Conservation (phyloP, 2,797 vertebrate genomes). For the Pitangus sulphuratus region DNA sequence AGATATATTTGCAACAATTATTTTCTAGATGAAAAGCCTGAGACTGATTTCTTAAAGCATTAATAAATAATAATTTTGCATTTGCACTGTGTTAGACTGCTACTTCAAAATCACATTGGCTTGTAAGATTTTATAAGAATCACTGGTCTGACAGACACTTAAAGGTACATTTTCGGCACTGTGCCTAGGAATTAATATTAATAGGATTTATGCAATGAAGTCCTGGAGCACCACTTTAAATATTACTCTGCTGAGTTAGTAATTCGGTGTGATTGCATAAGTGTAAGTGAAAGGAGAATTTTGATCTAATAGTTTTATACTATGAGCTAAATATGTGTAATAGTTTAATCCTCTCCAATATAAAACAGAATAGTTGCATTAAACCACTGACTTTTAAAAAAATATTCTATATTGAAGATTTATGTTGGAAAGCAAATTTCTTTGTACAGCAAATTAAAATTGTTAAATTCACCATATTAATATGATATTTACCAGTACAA, state of each 20-base stretch:
- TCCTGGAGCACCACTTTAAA: background rate
- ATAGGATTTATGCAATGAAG: background rate
- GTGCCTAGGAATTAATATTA: slow-evolving; percentile 15
- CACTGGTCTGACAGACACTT: background rate
- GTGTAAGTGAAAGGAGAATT: slow-evolving; percentile 7
- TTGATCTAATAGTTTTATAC: background rate
- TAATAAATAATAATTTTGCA: slow-evolving; percentile 33
- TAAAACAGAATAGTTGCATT: background rate
- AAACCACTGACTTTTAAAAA: background rate
- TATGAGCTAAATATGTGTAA: background rate
- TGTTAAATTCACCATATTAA: background rate
- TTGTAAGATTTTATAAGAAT: slow-evolving; percentile 42
- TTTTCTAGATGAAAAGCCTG: background rate
- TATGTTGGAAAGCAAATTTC: background rate
- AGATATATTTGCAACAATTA: background rate
- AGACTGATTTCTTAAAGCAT: slow-evolving; percentile 32
- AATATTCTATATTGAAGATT: background rate
- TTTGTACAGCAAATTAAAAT: background rate
- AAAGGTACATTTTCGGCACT: background rate
- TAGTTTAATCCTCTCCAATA: background rate
- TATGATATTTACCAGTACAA: background rate
- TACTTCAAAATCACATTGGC: slow-evolving; percentile 38
- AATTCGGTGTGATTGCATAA: background rate
- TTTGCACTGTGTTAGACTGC: background rate
- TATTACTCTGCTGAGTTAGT: slow-evolving; percentile 14